Evolutionary conservation across 2,113 vertebrate genomes (phyloP).

Genomic region (Anarrhichthys ocellatus): DNA sequence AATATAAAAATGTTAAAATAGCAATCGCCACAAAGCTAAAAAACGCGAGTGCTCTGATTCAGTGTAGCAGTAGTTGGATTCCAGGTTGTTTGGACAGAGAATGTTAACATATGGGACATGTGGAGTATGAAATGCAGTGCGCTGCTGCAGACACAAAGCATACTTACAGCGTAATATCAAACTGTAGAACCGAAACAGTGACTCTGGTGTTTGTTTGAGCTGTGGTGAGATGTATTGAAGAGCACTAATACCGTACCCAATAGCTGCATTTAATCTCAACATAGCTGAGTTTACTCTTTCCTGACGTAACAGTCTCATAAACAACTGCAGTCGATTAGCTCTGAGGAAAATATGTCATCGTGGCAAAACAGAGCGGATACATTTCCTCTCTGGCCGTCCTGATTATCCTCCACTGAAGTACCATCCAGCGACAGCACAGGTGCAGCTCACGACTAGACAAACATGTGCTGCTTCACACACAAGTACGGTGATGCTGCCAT

Average conservation of each 20-base stretch:
- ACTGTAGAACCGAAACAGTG: not conserved
- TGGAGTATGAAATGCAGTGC: not conserved
- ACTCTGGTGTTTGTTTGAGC: not conserved
- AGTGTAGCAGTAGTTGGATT: not conserved
- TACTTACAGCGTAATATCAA: not conserved
- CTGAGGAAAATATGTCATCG: no score
- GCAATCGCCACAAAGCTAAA: not conserved
- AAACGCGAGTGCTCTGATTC: not conserved
- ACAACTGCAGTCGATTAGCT: no score
- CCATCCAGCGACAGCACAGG: no score
- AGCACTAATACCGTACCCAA: not conserved
- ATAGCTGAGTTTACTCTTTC: not conserved
- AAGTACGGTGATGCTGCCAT: not conserved
- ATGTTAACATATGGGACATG: not conserved
- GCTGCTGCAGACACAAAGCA: not conserved
- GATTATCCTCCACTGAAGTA: no score
- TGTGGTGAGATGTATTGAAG: not conserved
- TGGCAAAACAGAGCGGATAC: no score
- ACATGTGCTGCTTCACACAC: not conserved
- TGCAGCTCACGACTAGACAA: no score
- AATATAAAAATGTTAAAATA: not conserved
- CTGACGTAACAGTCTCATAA: constrained; percentile 11
- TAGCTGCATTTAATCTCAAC: no score
- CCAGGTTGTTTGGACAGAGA: not conserved
- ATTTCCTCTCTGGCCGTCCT: no score